A percentile compares a stretch with the other conserved stretches of the same genome.
Evolutionary conservation across 2,888 invertebrate species (phyloP).

Genomic region (Macrosiphum euphorbiae): DNA sequence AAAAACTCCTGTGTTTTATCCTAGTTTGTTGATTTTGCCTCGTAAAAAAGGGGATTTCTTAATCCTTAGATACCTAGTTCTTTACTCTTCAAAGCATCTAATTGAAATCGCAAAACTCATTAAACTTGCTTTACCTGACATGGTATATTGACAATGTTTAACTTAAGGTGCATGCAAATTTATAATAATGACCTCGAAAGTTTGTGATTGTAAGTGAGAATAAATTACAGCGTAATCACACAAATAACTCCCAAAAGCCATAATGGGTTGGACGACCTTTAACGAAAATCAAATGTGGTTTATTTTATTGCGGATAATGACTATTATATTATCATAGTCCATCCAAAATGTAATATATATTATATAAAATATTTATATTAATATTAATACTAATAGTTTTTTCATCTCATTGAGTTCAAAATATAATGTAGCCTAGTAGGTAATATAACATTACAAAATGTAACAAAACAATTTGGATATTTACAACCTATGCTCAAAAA

Average conservation of each 20-base stretch:
- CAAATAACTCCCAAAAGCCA: background rate
- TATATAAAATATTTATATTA: background rate
- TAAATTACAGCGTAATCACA: background rate
- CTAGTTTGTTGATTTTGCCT: background rate
- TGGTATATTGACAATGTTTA: slow-evolving; percentile 9
- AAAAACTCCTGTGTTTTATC: background rate
- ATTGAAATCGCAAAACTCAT: slow-evolving; percentile 38
- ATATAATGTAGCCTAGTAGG: no score
- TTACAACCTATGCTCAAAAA: background rate
- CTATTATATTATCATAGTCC: background rate
- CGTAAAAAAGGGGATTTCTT: background rate
- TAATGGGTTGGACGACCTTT: background rate
- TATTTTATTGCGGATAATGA: background rate
- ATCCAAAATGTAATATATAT: background rate
- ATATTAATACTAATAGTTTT: background rate
- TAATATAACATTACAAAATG: background rate
- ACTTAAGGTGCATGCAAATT: background rate
- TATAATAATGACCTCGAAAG: background rate
- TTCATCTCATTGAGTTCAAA: background rate
- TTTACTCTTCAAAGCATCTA: slow-evolving; percentile 25
- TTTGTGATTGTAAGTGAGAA: background rate
- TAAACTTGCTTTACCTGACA: slow-evolving; percentile 16
- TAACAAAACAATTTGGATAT: background rate
- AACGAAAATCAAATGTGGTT: background rate
- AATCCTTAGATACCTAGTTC: background rate